Base-by-base conservation (phyloP, 1,140 invertebrate genomes). In the Heliconius hewitsoni region DNA sequence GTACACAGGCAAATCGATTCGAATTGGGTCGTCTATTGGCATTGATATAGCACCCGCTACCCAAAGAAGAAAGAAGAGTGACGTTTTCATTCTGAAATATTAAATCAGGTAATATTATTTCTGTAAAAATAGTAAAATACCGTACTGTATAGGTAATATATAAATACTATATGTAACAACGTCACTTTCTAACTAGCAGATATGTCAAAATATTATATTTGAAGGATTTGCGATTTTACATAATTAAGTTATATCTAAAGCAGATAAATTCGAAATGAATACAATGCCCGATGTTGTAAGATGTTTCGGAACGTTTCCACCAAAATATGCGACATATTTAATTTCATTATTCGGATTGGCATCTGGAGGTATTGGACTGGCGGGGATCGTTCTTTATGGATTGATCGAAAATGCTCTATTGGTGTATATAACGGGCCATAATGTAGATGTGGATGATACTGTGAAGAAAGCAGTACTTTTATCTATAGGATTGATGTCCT, bases 1-100 rank as follows among this genome's bases (percentile, higher is more conserved):
- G 79, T 89, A 92, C 11, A 94, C 90, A 50, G 92, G 92, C n/a
- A 94, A 79, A n/a, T 94, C 92, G 16, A 94, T 85, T 18, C 86
- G 85, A 19, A 94, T 85, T 8, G 92, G 91, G 11, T 90, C 86
- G 57, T 94, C 91, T 16, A 81, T 80, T 1, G 92, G 91, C 2
- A 85, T 85, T 57, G 88, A 74, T 8, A 83, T 11, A 42, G 73
- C 75, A 13, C 72, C 74, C n/a, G 73, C 71, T n/a, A 85, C 30
- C n/a, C 81, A 74, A 4, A 82, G n/a, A 9, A 91, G 5, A 9
- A 85, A 52, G 30, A 72, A 82, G 19, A 57, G 52, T 74, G 23
- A 6, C 74, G 8, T 46, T 70, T 77, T 42, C 92, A 93, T 93
- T 79, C 91, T 93, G 85, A 37, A 88, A 87, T 23, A 80, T 73